Base-by-base conservation (phyloP, 2,888 invertebrate species). In the Zygaena filipendulae region DNA sequence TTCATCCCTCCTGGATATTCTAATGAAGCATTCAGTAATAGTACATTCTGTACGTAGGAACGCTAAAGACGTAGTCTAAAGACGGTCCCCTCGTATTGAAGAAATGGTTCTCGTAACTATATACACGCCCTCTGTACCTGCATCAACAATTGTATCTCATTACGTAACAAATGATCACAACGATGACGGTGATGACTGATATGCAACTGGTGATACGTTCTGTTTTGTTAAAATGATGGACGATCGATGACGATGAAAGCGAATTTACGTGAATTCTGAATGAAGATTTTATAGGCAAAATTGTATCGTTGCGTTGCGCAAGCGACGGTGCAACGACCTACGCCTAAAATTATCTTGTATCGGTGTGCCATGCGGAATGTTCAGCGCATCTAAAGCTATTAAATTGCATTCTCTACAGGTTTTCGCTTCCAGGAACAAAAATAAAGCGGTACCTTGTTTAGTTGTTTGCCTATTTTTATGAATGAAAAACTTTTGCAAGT, bases 41-140 rank as follows among this genome's bases (percentile, higher is more conserved):
- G 45, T 77, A 79, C 79, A 79, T 77, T 69, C 66, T 75, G 61
- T 79, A 79, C 39, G 71, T 74, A 41, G 79, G 79, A 29, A 77
- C 72, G 53, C 79, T 77, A 68, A 79, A 79, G 36, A 79, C 72
- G 64, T 79, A 79, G 66, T 77, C 74, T 56, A 79, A 49, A 40
- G 70, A 61, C 32, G 64, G 59, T 55, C 79, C 79, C 48, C 77
- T 61, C 46, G 72, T 61, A 60, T 75, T 70, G 77, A 77, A 79
- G 75, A 77, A 79, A 74, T 79, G 79, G 63, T 75, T 77, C 68
- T 79, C 74, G 75, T 79, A 79, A 64, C 64, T 63, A 77, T 79
- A 79, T 34, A 70, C 75, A 49, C 79, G 77, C 57, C 74, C 77
- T 58, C 74, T 77, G 77, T 79, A 79, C 79, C 79, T 79, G 79